Evolutionary conservation across 2,113 vertebrate species (phyloP), one percentile per base, ranked within the genome.

Genomic region (Lota lota): DNA sequence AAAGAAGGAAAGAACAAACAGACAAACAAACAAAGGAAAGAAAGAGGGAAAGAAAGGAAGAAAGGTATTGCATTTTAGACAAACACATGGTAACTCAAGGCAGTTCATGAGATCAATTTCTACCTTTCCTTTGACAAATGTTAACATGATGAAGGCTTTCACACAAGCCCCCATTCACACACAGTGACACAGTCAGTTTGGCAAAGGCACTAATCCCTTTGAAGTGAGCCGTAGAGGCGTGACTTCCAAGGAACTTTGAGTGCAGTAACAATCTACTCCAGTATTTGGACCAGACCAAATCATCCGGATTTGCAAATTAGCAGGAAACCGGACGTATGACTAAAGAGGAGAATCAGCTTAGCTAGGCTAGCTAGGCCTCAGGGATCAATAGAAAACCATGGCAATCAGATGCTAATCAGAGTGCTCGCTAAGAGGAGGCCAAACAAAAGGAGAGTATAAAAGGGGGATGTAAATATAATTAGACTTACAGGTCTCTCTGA

Each of bases 301-400:
- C 10, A 47, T 47, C 40, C 40, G 10, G 40, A 47, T 8, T 47
- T 47, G 40, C 40, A 10, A 47, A 47, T 47, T 47, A 47, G 53
- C 53, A 18, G 53, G n/a, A 56, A 56, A 56, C 40, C 40, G 40
- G 40, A 47, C 40, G 40, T 47, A 10, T 47, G 12, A 47, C 40
- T 10, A 33, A 47, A 14, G 2, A 47, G 40, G 40, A 47, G 40
- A 14, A 14, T 47, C 40, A 47, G 40, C 12, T 3, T 10, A 10
- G 40, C 10, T 10, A 10, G 40, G 40, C 40, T 47, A 47, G 40
- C 40, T 47, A 47, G 40, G 11, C 40, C 10, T 10, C 62, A 53
- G 51, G 61, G 67, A 85, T 79, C 76, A 75, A 75, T 80, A 22
- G 33, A 66, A 74, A 73, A 70, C 57, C 33, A 79, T 68, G 64